Base-by-base conservation (phyloP, 2,888 invertebrate species). In the Lasius platythorax region DNA sequence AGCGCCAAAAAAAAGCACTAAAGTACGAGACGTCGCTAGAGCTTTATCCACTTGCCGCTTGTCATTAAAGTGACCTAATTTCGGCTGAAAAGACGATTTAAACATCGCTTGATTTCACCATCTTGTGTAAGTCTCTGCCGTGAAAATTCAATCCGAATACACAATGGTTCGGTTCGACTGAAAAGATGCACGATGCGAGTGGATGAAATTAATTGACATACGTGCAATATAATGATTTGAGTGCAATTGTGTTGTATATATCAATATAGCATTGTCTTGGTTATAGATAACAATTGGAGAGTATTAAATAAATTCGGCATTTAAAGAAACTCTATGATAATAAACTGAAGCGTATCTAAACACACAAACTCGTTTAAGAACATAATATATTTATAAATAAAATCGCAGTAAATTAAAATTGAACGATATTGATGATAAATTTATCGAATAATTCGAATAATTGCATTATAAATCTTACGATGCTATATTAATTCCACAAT, bases 21-120 rank as follows among this genome's bases (percentile, higher is more conserved):
- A 82, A 72, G 43, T 18, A 37, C 74, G 28, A 74, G 84, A 88
- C 28, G 58, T 66, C 11, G 50, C 37, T 79, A 78, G 61, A 82
- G 67, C 78, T 85, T 50, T 72, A 74, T 83, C 75, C 68, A 66
- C 75, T 70, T 74, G 85, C 6, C 78, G 37, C 43, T 72, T 66
- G 79, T 83, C 76, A 46, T 18, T 28, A 11, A 30, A 82, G 70
- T 40, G 86, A 84, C 78, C 76, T 72, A 84, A 88, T 88, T 85
- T 86, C 53, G 12, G 61, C 5, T 53, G 66, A 67, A 56, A 58
- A 73, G 43, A 33, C 74, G 68, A 83, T 78, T 86, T 84, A 81
- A 88, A 72, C 61, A 28, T 72, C 46, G 43, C 37, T 68, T 28
- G 43, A 78, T 33, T 58, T 68, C 30, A 50, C 0, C n/a, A 28